Percentiles rank a stretch among this genome's conserved stretches.
phyloP scores from a whole-genome alignment of 2,797 vertebrate species.

The Acridotheres tristis region DNA sequence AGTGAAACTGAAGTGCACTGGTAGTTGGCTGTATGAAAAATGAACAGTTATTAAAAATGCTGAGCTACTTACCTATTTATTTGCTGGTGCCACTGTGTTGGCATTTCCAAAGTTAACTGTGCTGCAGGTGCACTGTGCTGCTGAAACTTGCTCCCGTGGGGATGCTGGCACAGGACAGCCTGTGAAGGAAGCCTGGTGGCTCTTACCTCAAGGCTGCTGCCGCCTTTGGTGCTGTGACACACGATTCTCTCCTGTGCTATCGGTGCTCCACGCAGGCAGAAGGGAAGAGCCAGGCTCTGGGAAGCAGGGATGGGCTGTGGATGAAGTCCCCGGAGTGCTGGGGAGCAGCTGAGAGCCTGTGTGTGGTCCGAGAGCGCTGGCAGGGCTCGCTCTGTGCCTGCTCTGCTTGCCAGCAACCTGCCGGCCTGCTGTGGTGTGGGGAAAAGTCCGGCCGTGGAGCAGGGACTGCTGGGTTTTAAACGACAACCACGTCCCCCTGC shows the following conservation, averaged over 20 bases:
- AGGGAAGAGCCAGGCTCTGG: not conserved
- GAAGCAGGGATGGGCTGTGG: not conserved
- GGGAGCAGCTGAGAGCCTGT: conserved; percentile 20
- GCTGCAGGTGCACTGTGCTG: not conserved
- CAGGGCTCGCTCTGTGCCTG: not conserved
- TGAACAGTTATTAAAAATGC: not conserved
- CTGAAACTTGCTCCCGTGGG: not conserved
- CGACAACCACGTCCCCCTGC: not conserved
- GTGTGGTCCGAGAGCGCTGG: conserved; percentile 21
- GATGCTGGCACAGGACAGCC: not conserved
- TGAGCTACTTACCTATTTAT: not conserved
- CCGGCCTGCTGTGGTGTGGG: not conserved
- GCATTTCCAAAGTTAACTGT: not conserved
- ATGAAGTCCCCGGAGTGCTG: not conserved
- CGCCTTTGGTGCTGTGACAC: not conserved
- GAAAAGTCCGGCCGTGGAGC: not conserved
- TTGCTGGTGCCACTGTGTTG: not conserved
- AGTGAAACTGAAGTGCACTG: not conserved
- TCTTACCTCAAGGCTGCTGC: not conserved
- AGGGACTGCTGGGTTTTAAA: not conserved
- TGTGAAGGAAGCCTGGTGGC: not conserved
- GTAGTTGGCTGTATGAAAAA: not conserved
- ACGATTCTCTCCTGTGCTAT: rapidly evolving
- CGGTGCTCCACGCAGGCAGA: rapidly evolving
- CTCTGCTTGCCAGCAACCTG: conserved; percentile 48